Conservation (phyloP, 2,113 vertebrate species). For the Clarias macrocephalus region DNA sequence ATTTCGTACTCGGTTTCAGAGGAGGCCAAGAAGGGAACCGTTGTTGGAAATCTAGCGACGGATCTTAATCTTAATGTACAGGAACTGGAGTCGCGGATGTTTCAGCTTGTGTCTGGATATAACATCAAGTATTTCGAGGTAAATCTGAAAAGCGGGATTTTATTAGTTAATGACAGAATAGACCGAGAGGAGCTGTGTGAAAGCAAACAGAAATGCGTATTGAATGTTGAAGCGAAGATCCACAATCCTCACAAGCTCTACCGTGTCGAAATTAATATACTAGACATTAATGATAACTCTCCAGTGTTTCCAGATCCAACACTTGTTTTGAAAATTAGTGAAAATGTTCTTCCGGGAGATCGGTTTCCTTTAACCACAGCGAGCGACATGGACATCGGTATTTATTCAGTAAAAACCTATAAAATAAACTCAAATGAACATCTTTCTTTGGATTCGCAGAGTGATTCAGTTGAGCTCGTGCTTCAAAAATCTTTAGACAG, state of each 20-base stretch:
- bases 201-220: conserved; percentile 63
- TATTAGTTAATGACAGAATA: conserved; percentile 73
- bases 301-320: conserved; percentile 66
- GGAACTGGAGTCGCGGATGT: conserved; percentile 60
- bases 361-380: conserved; percentile 62
- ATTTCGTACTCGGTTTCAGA: conserved; percentile 71
- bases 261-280: conserved; percentile 70
- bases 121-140: conserved; percentile 65
- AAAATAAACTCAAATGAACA: conserved; percentile 68
- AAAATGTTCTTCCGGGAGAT: conserved; percentile 61
- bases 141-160: conserved; percentile 65
- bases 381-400: conserved; percentile 65
- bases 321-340: conserved; percentile 51
- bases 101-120: conserved; percentile 62
- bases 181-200: conserved; percentile 78
- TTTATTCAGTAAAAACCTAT: conserved; percentile 68
- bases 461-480: conserved; percentile 53
- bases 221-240: conserved; percentile 73
- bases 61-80: conserved; percentile 69
- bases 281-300: conserved; percentile 81
- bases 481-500: conserved; percentile 63
- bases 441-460: conserved; percentile 67
- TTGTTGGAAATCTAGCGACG: conserved; percentile 72
- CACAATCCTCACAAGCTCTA: conserved; percentile 72
- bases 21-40: conserved; percentile 70